Conservation (phyloP, 1,140 invertebrate genomes). For the Drosophila seguyi region DNA sequence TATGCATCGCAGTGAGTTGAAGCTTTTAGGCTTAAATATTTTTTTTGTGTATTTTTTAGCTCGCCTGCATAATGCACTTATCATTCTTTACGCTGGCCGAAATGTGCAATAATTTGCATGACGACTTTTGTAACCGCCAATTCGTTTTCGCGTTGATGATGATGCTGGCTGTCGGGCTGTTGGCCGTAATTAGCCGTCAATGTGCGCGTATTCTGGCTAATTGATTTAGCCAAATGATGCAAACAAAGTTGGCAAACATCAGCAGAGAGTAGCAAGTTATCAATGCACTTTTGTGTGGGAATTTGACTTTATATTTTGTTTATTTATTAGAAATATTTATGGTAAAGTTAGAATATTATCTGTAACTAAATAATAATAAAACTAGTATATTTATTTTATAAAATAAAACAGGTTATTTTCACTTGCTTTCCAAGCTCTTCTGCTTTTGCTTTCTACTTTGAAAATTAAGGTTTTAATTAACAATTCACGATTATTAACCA, state of each 20-base stretch:
- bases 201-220: constrained; percentile 21
- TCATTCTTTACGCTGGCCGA: constrained; percentile 15
- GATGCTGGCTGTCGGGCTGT: constrained; percentile 9
- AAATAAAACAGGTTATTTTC: background rate
- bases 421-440: background rate
- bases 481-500: background rate
- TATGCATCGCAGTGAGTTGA: constrained; percentile 1
- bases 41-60: background rate
- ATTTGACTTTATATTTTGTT: background rate
- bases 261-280: background rate
- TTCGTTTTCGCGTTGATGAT: constrained; percentile 12
- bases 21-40: constrained; percentile 9
- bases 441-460: background rate
- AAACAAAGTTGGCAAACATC: constrained; percentile 22
- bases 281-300: constrained; percentile 5
- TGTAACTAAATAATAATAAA: background rate
- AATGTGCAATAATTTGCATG: constrained; percentile 26
- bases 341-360: too few species aligned
- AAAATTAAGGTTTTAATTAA: background rate
- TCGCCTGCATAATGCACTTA: constrained; percentile 16
- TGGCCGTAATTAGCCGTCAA: constrained; percentile 15
- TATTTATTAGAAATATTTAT: background rate
- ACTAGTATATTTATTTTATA: background rate
- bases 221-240: constrained; percentile 36
- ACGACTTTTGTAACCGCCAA: constrained; percentile 17